Base-by-base conservation (phyloP, 2,113 vertebrate species). In the Melanotaenia duboulayi region DNA sequence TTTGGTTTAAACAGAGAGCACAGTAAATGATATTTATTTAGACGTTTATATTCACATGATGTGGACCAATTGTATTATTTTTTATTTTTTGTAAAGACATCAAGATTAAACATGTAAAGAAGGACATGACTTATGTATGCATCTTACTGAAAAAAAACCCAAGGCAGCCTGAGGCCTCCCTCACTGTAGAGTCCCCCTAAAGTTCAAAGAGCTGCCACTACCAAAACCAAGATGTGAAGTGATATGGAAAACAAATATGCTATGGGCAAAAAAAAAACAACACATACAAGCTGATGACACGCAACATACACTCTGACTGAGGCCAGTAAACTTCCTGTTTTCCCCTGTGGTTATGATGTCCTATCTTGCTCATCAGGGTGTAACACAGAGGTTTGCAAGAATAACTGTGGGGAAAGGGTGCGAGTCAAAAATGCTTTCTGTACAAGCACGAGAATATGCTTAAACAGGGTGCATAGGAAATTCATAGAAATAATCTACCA, bases 321-420 rank as follows among this genome's bases (percentile, higher is more conserved):
- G 71, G 61, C 16, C 66, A 76, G 73, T 54, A 35, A 69, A 81
- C 75, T 88, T 92, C 90, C 74, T 87, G 82, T 84, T 82, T 50
- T 10, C 71, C 68, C 71, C 57, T 23, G 64, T 51, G 80, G 79
- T 79, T 77, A 23, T 74, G 86, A 90, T 81, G 37, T 51, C 65
- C 72, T 66, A 85, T 86, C 84, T 84, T 81, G 85, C 88, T 87
- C 85, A 84, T 65, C 54, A 50, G 86, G 81, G 83, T 56, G 81
- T 81, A 80, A 83, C 81, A 72, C 51, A 59, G 17, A 69, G 35
- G 11, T 10, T 24, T 19, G 56, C 0, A 67, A 75, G 67, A 85
- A 78, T 57, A 76, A 83, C 65, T 59, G 35, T 22, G 57, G 24
- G 1, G 9, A 52, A 42, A 16, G 13, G 60, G 23, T 16, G 20